These are phyloP conservation scores for Laticauda laticaudata DNA, from an alignment of 2,113 vertebrate species.

Conservation along the genomic window DNA sequence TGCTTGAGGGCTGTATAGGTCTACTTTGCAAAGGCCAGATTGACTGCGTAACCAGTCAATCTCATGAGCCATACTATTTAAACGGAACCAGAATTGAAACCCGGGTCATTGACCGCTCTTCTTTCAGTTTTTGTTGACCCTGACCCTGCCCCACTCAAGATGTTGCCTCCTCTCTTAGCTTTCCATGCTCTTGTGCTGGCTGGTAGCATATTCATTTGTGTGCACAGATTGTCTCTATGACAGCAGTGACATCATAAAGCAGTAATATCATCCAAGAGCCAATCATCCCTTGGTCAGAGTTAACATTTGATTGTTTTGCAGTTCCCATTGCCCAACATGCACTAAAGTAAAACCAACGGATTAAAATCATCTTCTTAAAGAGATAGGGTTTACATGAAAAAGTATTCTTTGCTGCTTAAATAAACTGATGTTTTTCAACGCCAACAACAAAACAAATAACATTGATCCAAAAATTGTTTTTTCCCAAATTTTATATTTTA, in stretches of 20 bases:
- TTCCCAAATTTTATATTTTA: neutral
- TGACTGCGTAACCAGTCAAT: conserved; percentile 59
- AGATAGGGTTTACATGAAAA: neutral
- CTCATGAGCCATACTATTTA: conserved; percentile 38
- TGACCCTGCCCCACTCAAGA: conserved; percentile 34
- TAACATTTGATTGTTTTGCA: neutral
- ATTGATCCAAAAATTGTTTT: neutral
- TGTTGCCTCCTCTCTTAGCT: neutral
- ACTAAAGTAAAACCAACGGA: neutral
- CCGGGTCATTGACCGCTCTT: neutral
- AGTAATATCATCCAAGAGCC: conserved; percentile 13
- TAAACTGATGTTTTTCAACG: neutral
- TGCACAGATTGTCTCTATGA: conserved; percentile 34
- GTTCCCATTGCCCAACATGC: neutral
- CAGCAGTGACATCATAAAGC: conserved; percentile 27
- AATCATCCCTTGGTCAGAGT: conserved; percentile 15
- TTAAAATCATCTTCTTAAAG: neutral
- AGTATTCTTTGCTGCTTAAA: neutral
- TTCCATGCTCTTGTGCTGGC: conserved; percentile 29
- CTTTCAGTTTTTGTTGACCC: conserved; percentile 16
- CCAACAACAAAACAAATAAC: neutral
- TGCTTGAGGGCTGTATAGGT: conserved; percentile 48
- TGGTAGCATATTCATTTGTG: conserved; percentile 21
- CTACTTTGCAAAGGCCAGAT: conserved; percentile 47
- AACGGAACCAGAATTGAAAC: neutral